Conservation (phyloP, 2,888 invertebrate species). For the Rotaria sp. region DNA sequence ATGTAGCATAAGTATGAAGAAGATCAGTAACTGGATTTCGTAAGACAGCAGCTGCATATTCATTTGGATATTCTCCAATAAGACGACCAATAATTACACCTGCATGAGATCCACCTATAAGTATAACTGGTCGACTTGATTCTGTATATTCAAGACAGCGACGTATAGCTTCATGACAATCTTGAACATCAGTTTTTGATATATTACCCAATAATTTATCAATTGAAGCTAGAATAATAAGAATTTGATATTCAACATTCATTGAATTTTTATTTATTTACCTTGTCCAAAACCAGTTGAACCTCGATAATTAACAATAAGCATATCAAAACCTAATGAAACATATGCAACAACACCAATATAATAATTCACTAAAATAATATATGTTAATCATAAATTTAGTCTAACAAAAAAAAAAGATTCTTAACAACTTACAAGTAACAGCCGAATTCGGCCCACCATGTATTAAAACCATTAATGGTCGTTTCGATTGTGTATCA, state of each 20-base stretch:
- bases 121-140: slow-evolving; percentile 4
- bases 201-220: slow-evolving; percentile 39
- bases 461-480: background rate
- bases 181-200: slow-evolving; percentile 37
- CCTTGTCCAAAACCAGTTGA: slow-evolving; percentile 35
- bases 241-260: background rate
- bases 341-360: slow-evolving; percentile 30
- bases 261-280: background rate
- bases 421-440: background rate
- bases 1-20: background rate
- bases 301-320: slow-evolving; percentile 40
- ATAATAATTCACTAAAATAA: slow-evolving; percentile 25
- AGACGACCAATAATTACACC: slow-evolving; percentile 33
- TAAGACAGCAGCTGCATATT: slow-evolving; percentile 31
- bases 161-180: slow-evolving; percentile 31
- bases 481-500: background rate
- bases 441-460: background rate
- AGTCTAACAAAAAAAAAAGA: background rate
- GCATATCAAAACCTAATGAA: slow-evolving; percentile 32
- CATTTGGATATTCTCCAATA: slow-evolving; percentile 37
- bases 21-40: slow-evolving; percentile 40
- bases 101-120: slow-evolving; percentile 40
- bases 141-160: background rate
- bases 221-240: background rate
- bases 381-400: background rate